Percentiles rank a stretch among this genome's conserved stretches.
These are phyloP conservation scores for Cranoglanis bouderius DNA, from an alignment of 2,113 vertebrate species.

Conservation along the genomic window DNA sequence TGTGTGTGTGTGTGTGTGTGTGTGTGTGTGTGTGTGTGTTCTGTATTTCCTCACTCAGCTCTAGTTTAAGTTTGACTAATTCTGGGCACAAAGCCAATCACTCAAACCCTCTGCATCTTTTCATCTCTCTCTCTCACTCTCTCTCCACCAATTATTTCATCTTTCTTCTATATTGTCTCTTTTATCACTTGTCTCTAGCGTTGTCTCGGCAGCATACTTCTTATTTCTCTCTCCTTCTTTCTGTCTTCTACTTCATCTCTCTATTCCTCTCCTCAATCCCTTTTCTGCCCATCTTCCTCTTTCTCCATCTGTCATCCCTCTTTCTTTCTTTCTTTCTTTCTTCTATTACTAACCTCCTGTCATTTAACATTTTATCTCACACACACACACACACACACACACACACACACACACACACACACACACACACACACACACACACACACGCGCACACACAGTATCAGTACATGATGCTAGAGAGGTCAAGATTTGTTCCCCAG, in stretches of 20 bases:
- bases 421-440: conserved; percentile 21
- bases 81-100: conserved; percentile 27
- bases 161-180: not conserved
- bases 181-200: no score
- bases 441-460: conserved; percentile 17
- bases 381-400: not conserved
- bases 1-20: not conserved
- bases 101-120: conserved; percentile 38
- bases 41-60: conserved; percentile 44
- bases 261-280: not conserved
- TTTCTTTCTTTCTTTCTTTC: not conserved
- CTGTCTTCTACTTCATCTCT: conserved; percentile 30
- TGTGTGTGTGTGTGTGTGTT: not conserved
- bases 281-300: not conserved
- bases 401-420: conserved; percentile 29
- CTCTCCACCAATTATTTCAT: conserved; percentile 35
- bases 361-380: not conserved
- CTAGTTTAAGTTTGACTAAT: conserved; percentile 23
- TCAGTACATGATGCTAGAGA: conserved; percentile 54
- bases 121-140: conserved; percentile 67
- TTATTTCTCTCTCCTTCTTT: conserved; percentile 59
- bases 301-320: not conserved
- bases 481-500: conserved; percentile 57
- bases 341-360: not conserved
- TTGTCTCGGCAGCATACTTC: no score